phyloP scores from a whole-genome alignment of 2,113 vertebrate species.

The Nothocercus julius region DNA sequence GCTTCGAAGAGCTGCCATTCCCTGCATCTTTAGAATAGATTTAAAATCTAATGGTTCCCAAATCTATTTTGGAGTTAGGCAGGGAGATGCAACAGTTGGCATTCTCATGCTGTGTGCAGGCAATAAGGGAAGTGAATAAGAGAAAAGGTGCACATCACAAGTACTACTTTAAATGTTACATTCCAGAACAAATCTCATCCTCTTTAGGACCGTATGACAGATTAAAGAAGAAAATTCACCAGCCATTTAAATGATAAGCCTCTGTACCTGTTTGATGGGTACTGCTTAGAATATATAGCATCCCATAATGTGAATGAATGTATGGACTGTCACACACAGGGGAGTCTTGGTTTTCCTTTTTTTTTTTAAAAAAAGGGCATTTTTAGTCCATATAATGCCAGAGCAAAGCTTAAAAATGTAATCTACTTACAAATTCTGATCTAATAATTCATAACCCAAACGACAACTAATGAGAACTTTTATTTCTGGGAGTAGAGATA shows the following conservation, averaged over 20 bases:
- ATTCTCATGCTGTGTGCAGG: background rate
- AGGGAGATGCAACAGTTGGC: background rate
- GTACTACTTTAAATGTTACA: background rate
- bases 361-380: background rate
- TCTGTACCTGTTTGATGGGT: background rate
- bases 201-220: background rate
- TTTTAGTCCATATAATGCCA: background rate
- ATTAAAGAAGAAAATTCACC: background rate
- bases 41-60: background rate
- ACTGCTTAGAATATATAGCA: background rate
- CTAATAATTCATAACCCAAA: conserved; percentile 51
- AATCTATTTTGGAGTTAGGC: background rate
- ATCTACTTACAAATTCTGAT: conserved; percentile 30
- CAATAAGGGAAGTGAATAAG: background rate
- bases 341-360: background rate
- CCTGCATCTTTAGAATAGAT: background rate
- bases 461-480: conserved; percentile 47
- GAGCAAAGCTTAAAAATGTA: conserved; percentile 17
- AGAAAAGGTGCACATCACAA: background rate
- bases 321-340: background rate
- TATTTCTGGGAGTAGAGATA: conserved; percentile 65
- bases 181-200: background rate
- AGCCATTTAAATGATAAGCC: background rate
- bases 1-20: background rate
- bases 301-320: background rate